These are phyloP conservation scores for Ceratosolen fusciceps DNA, from an alignment of 1,140 invertebrate species.

Conservation along the genomic window DNA sequence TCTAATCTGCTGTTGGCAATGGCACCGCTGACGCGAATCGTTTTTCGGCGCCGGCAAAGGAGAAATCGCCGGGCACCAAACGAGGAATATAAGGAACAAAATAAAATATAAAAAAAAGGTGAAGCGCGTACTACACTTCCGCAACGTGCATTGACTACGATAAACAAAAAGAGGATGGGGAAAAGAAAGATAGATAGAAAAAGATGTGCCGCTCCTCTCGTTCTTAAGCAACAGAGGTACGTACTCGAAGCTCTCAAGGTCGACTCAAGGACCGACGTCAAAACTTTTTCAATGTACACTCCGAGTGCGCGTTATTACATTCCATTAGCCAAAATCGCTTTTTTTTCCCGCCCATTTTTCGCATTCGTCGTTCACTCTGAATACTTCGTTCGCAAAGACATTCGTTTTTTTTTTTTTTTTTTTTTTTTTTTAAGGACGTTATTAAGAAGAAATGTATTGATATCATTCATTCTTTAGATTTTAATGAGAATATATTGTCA, in stretches of 20 bases:
- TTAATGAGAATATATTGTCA: not conserved
- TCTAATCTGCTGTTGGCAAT: not conserved
- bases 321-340: not conserved
- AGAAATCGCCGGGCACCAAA: not conserved
- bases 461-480: not conserved
- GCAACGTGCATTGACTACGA: not conserved
- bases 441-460: too few relatives aligned
- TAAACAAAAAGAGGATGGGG: too few relatives aligned
- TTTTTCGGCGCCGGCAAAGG: not conserved
- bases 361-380: too few relatives aligned
- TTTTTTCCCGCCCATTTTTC: not conserved
- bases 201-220: constrained; percentile 18
- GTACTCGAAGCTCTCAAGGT: not conserved
- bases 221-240: not conserved
- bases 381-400: too few relatives aligned
- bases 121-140: not conserved
- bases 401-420: not conserved
- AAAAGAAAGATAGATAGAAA: too few relatives aligned
- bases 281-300: not conserved
- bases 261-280: not conserved
- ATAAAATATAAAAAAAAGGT: not conserved
- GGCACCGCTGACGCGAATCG: not conserved
- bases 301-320: not conserved
- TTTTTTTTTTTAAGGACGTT: too few relatives aligned
- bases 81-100: too few relatives aligned